Base-by-base conservation (phyloP, 1,140 invertebrate species). In the Theocolax elegans region DNA sequence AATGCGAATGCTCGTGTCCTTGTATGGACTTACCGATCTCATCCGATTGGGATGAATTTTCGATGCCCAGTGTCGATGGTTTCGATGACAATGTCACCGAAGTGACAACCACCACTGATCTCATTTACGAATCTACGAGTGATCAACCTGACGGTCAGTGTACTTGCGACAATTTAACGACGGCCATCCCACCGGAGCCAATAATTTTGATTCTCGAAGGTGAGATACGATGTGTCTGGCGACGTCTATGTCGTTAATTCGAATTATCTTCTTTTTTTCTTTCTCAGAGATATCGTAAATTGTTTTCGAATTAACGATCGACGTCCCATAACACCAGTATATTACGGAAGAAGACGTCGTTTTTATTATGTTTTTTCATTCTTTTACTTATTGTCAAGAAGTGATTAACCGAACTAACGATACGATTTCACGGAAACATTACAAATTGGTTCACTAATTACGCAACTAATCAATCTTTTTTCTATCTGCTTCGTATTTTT, bases 151-250 rank as follows among this genome's bases (percentile, higher is more conserved):
- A 35, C 17, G 35, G 29, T 17, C 6, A n/a, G n/a, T n/a, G n/a
- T n/a, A n/a, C n/a, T n/a, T 62, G 51, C 38, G 35, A 29, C 6
- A 7, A 17, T 13, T 25, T 15, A 6, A 60, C 66, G 9, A 89
- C 88, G 73, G 87, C 89, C 80, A 80, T 91, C 77, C 88, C 87
- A 77, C 89, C 88, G 79, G 89, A 90, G 82, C 91, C 91, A 70
- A 88, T 87, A 74, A 92, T 92, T 84, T 88, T 92, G 72, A 91
- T 93, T 77, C 84, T 92, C 67, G 91, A 92, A 93, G 92, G 92
- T 93, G 90, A 91, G 88, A 78, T 10, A 10, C 4, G 31, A 35
- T 6, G 4, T 10, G 31, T 35, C 4, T 6, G 31, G 31, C 31
- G 10, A 35, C 10, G 31, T n/a, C n/a, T n/a, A n/a, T 35, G 31